Conservation (phyloP, 2,113 vertebrate species). For the Zosterops hypoxanthus region DNA sequence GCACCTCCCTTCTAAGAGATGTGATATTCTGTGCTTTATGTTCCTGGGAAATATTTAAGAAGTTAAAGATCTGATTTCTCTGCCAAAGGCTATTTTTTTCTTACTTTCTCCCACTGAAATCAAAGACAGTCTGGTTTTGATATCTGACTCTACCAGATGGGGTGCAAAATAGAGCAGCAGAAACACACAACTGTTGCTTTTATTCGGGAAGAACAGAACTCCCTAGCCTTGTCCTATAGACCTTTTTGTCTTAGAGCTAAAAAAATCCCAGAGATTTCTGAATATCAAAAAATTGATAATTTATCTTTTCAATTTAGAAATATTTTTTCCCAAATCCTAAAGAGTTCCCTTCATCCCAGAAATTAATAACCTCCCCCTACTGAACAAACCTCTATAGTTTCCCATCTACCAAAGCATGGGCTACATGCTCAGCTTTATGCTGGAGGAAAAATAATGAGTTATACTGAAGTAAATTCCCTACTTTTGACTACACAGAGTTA, state of each 20-base stretch:
- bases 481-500: background rate
- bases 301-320: background rate
- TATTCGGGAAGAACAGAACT: background rate
- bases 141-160: background rate
- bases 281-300: background rate
- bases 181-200: background rate
- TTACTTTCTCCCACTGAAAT: background rate
- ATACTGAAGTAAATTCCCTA: background rate
- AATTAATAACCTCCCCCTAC: background rate
- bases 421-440: background rate
- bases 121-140: background rate
- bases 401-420: background rate
- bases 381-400: background rate
- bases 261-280: background rate
- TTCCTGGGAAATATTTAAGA: slow-evolving; percentile 5
- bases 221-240: background rate
- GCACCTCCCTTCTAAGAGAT: background rate
- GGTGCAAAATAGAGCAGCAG: background rate
- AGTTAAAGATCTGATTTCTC: background rate
- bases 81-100: background rate
- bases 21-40: background rate
- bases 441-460: background rate
- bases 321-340: background rate
- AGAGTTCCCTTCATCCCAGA: background rate
- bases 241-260: background rate